phyloP scores from a whole-genome alignment of 2,113 vertebrate species.

The Poicephalus gulielmi region DNA sequence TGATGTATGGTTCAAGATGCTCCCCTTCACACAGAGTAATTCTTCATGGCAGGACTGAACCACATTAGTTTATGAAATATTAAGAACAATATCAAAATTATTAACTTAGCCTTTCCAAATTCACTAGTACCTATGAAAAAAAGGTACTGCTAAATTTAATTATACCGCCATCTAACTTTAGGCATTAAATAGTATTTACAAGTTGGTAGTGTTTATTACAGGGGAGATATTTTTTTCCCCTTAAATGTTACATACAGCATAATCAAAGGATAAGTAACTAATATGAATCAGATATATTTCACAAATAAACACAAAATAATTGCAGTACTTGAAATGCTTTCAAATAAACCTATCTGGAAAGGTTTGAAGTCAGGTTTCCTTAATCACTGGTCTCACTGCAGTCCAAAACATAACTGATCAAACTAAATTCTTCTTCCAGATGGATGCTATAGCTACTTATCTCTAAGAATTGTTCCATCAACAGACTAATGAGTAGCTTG shows the following conservation, averaged over 20 bases:
- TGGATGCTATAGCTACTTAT: neutral
- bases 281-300: neutral
- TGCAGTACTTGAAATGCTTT: neutral
- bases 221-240: neutral
- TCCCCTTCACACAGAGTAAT: neutral
- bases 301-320: neutral
- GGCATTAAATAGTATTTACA: neutral
- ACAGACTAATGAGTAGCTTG: neutral
- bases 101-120: neutral
- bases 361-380: neutral
- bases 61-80: neutral
- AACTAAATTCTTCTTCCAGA: neutral
- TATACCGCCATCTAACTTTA: neutral
- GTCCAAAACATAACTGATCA: neutral
- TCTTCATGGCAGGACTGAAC: neutral
- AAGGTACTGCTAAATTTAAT: neutral
- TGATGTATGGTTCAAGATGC: neutral
- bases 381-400: neutral
- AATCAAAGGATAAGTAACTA: neutral
- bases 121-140: neutral
- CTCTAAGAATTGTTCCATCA: neutral
- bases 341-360: neutral
- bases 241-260: neutral
- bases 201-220: neutral
- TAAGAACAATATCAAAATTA: neutral